Evolutionary conservation across 37 sponge, comb jelly and placozoan species (phyloP).

Genomic region (Aphrocallistes beatrix): DNA sequence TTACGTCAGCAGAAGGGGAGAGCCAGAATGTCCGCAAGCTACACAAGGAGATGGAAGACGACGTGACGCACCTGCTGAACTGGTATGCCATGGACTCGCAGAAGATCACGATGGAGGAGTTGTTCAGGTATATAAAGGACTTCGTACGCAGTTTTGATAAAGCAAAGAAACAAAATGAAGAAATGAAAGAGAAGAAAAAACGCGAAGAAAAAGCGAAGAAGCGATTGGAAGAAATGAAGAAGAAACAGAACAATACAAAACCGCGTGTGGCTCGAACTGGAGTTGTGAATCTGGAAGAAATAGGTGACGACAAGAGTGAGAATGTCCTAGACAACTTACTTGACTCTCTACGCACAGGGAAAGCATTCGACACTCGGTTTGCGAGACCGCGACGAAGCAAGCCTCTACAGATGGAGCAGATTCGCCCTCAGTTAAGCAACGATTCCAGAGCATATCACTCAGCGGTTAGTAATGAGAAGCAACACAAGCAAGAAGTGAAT

Average conservation of each 20-base stretch:
- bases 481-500: neutral
- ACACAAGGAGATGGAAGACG: constrained; percentile 23
- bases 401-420: neutral
- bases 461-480: neutral
- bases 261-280: neutral
- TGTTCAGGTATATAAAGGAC: constrained; percentile 72
- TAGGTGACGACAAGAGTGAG: constrained; percentile 4
- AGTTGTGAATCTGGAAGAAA: neutral
- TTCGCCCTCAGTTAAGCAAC: neutral
- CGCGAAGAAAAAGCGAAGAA: constrained; percentile 13
- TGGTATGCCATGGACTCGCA: constrained; percentile 55
- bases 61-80: neutral
- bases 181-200: constrained; percentile 1
- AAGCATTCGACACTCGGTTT: constrained; percentile 8
- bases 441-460: neutral
- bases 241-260: neutral
- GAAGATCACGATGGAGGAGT: constrained; percentile 77
- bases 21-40: constrained; percentile 13
- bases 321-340: neutral
- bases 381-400: neutral
- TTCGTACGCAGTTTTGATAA: constrained; percentile 82
- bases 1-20: constrained; percentile 20
- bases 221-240: constrained; percentile 6
- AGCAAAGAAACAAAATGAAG: constrained; percentile 13
- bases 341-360: neutral